Conservation (phyloP, 2,797 vertebrate genomes). For the Lepidocolaptes lacrymiger region DNA sequence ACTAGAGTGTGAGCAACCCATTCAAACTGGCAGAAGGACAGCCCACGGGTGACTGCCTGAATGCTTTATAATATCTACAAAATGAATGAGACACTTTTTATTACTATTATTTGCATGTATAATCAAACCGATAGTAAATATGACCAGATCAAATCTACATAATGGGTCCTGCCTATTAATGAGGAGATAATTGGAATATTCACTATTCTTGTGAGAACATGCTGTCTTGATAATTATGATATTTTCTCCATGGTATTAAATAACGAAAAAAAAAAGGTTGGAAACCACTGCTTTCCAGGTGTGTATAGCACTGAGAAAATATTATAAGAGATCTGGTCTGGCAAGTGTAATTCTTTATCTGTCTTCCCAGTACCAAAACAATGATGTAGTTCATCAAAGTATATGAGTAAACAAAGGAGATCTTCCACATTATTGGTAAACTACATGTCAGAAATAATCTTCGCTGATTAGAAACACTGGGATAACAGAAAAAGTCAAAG, state of each 20-base stretch:
- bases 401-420: background rate
- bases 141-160: constrained; percentile 64
- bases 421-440: background rate
- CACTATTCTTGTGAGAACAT: constrained; percentile 77
- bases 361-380: background rate
- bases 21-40: constrained; percentile 82
- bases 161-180: constrained; percentile 75
- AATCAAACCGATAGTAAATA: constrained; percentile 70
- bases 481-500: background rate
- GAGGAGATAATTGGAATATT: constrained; percentile 80
- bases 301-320: background rate
- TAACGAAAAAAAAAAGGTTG: constrained; percentile 25
- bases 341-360: background rate
- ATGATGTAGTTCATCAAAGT: background rate
- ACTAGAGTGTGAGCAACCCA: constrained; percentile 75
- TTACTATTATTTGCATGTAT: background rate
- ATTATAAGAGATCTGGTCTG: background rate
- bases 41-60: constrained; percentile 70
- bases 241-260: constrained; percentile 52
- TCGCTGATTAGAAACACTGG: background rate
- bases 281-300: background rate
- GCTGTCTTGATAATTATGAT: constrained; percentile 75
- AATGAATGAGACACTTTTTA: constrained; percentile 56
- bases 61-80: constrained; percentile 73
- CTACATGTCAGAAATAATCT: background rate